These are phyloP conservation scores for Ormyrus rosae DNA, from an alignment of 2,888 invertebrate species.

Conservation along the genomic window DNA sequence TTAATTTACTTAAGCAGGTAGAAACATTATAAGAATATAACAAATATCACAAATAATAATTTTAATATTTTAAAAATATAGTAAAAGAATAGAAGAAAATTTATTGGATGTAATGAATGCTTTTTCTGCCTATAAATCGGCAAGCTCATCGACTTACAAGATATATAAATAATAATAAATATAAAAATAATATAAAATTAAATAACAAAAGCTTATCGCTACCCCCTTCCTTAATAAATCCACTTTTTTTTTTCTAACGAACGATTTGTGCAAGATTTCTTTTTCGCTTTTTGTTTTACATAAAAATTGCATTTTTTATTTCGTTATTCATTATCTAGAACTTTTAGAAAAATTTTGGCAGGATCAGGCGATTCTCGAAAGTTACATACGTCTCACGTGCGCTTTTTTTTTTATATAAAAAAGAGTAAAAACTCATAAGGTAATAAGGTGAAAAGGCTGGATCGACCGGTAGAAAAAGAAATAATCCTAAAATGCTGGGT, in stretches of 20 bases:
- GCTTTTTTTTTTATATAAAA: no score
- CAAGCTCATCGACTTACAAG: no score
- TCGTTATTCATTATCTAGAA: neutral
- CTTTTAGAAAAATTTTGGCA: constrained; percentile 32
- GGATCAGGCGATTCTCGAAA: neutral
- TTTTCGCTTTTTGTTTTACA: neutral
- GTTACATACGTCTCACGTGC: neutral
- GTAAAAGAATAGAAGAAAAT: no score
- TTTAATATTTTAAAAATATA: neutral
- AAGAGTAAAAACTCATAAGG: neutral
- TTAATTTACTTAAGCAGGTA: constrained; percentile 44
- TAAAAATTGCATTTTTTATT: neutral
- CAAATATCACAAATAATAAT: constrained; percentile 6
- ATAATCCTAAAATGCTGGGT: constrained; percentile 44
- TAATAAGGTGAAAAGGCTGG: neutral
- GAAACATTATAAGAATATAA: constrained; percentile 20
- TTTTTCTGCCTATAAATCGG: neutral
- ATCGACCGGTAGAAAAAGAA: constrained; percentile 33
- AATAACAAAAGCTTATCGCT: neutral
- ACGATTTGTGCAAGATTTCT: constrained; percentile 10
- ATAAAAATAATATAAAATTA: constrained; percentile 19
- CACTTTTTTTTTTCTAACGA: neutral
- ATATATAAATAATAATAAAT: neutral
- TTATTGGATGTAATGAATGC: neutral
- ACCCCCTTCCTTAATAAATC: neutral